These are phyloP conservation scores for Odontomyia ornata DNA, from an alignment of 2,888 invertebrate genomes.

Conservation along the genomic window DNA sequence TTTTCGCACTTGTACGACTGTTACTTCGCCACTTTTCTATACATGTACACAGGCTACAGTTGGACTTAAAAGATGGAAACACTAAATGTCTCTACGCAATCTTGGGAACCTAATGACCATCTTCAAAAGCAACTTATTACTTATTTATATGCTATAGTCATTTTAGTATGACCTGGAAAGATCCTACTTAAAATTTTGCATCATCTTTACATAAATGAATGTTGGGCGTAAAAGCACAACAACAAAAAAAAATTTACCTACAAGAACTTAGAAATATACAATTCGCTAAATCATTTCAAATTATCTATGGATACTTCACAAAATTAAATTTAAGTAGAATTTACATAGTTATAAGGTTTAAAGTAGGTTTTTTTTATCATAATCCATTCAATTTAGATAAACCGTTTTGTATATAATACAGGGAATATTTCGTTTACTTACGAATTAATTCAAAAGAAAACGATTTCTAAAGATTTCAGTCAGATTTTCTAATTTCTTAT, in stretches of 20 bases:
- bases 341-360: background rate
- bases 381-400: too few relatives aligned
- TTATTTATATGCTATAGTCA: too few relatives aligned
- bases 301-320: background rate
- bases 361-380: too few relatives aligned
- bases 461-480: background rate
- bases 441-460: background rate
- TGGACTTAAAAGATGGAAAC: background rate
- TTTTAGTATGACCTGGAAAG: too few relatives aligned
- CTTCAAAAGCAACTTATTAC: background rate
- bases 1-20: background rate
- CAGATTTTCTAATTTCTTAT: background rate
- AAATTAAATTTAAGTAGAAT: background rate
- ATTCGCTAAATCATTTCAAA: slow-evolving; percentile 1
- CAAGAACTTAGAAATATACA: background rate
- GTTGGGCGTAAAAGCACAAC: too few relatives aligned
- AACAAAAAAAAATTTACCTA: background rate
- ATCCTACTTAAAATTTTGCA: too few relatives aligned
- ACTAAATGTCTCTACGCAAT: background rate
- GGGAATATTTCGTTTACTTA: background rate
- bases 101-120: background rate
- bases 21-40: background rate
- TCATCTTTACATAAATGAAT: too few relatives aligned
- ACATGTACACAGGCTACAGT: background rate
- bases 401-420: background rate